phyloP scores from a whole-genome alignment of 2,888 invertebrate genomes.

The Schizaphis graminum region DNA sequence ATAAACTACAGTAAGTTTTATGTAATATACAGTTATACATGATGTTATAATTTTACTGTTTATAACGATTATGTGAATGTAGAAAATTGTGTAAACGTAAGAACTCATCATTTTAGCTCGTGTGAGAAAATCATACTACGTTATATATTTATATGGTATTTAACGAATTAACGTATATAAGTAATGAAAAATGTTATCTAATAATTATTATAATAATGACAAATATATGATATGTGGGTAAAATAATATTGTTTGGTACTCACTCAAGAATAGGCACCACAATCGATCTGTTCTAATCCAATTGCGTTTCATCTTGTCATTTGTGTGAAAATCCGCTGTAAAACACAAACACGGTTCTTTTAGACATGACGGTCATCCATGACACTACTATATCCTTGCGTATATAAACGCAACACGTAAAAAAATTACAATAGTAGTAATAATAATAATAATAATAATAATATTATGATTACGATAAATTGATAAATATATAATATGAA shows the following conservation, averaged over 20 bases:
- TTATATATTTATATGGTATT: neutral
- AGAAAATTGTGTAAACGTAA: neutral
- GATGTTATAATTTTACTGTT: neutral
- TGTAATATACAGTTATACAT: neutral
- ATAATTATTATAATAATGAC: too few relatives aligned
- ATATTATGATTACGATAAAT: neutral
- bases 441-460: neutral
- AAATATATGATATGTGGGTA: neutral
- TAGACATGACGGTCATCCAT: slow-evolving; percentile 21
- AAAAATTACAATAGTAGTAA: neutral
- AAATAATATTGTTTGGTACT: slow-evolving; percentile 14
- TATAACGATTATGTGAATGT: neutral
- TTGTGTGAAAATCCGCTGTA: slow-evolving; percentile 44
- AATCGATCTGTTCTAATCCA: slow-evolving; percentile 34
- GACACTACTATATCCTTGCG: neutral
- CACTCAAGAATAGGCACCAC: slow-evolving; percentile 46
- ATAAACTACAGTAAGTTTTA: neutral
- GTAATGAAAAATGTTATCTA: too few relatives aligned
- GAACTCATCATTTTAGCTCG: neutral
- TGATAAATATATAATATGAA: neutral
- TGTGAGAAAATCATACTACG: neutral
- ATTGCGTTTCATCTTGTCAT: slow-evolving; percentile 61
- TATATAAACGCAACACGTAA: neutral
- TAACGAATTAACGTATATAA: too few relatives aligned
- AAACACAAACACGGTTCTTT: slow-evolving; percentile 32